These are phyloP conservation scores for Macropis europaea DNA, from an alignment of 2,888 invertebrate species.

Conservation along the genomic window DNA sequence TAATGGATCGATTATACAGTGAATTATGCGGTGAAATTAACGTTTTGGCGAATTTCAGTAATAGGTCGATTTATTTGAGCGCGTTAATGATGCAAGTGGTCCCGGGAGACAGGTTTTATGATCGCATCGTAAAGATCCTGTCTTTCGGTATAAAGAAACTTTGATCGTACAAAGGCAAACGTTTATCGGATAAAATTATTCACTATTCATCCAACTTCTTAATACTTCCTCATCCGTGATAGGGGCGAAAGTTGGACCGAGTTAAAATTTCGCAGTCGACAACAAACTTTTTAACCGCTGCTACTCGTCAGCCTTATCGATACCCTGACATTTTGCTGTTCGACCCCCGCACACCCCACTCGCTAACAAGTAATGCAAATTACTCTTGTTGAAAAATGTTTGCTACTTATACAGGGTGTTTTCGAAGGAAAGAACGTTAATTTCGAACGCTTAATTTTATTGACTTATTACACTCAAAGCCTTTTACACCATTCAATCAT, in stretches of 20 bases:
- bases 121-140: slow-evolving; percentile 31
- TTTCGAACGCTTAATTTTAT: too few relatives aligned
- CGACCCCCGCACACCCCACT: not conserved
- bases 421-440: not conserved
- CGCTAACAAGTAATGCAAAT: not conserved
- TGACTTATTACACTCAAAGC: too few relatives aligned
- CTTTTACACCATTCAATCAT: too few relatives aligned
- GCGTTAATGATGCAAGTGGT: slow-evolving; percentile 43
- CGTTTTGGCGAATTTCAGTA: slow-evolving; percentile 20
- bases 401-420: not conserved
- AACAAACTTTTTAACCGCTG: slow-evolving; percentile 20
- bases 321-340: not conserved
- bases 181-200: slow-evolving; percentile 60
- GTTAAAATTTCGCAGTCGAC: slow-evolving; percentile 23
- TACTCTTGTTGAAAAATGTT: not conserved
- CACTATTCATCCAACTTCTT: slow-evolving; percentile 63
- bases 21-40: slow-evolving; percentile 13
- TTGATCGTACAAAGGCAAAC: slow-evolving; percentile 48
- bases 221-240: slow-evolving; percentile 26
- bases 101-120: slow-evolving; percentile 49
- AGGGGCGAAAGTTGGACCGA: slow-evolving; percentile 27
- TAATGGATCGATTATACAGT: slow-evolving; percentile 18
- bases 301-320: slow-evolving; percentile 29
- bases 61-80: slow-evolving; percentile 33
- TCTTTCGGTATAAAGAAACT: slow-evolving; percentile 53